Base-by-base conservation (phyloP, 2,113 vertebrate genomes). In the Menidia beryllina region DNA sequence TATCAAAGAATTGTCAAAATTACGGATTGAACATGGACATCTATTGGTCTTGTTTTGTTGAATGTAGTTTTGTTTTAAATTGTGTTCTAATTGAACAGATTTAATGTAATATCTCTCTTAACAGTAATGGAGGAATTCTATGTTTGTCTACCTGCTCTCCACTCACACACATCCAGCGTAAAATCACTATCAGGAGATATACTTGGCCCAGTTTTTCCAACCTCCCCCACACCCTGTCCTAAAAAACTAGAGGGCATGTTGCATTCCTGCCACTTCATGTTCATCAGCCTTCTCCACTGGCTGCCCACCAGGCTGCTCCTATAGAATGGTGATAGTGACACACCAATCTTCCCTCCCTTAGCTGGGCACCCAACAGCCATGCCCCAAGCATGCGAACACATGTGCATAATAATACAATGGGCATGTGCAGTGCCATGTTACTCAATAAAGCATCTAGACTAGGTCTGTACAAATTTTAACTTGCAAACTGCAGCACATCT, bases 181-280 rank as follows among this genome's bases (percentile, higher is more conserved):
- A 7, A 21, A 57, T 69, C 30, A 67, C 38, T 23, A 30, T 51
- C 12, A 48, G 55, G 74, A 41, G 41, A 57, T 77, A 53, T 53
- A 59, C 39, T 58, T 79, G 66, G 49, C 63, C 76, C 52, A 6
- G 5, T 56, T 63, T 62, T 68, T 75, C 26, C 43, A 36, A 21
- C 41, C 54, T 43, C 26, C 54, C 50, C 38, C 43, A 53, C 67
- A 45, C 51, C 45, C 79, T 43, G 39, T 67, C 65, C 50, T 75
- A 50, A 75, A 66, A 81, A 49, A 73, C 75, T 70, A 49, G 52
- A 76, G 75, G 81, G 61, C 81, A 80, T 26, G 30, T 81, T 72
- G 72, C 68, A 78, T 77, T 75, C 68, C 77, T 88, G 81, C 75
- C 84, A 88, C 86, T 89, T 93, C 75, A 88, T 88, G 76, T 88